Percentiles rank a stretch among this genome's conserved stretches.
Evolutionary conservation across 2,113 vertebrate species (phyloP).

Genomic region (Cygnus atratus): DNA sequence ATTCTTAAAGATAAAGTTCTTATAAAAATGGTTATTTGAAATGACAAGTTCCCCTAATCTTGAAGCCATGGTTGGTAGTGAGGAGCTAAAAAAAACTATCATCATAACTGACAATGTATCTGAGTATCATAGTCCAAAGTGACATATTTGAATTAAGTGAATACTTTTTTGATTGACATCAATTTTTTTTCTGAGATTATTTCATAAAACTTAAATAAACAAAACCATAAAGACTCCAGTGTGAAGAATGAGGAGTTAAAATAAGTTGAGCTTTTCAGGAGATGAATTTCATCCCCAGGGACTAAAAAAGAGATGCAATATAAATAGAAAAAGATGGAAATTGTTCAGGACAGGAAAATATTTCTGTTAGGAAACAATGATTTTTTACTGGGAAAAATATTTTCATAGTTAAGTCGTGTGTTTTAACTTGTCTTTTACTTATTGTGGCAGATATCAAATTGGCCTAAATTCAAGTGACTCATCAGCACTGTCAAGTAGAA

Average conservation of each 20-base stretch:
- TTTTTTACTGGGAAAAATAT: neutral
- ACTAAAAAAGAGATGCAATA: neutral
- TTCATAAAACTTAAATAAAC: neutral
- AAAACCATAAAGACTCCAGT: neutral
- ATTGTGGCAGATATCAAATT: neutral
- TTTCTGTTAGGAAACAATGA: neutral
- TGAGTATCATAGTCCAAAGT: accelerated
- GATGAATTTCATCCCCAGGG: neutral
- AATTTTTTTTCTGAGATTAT: neutral
- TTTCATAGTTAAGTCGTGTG: neutral
- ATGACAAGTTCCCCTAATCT: neutral
- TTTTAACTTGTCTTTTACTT: neutral
- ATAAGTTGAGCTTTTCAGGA: neutral
- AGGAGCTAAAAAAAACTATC: neutral
- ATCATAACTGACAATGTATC: neutral
- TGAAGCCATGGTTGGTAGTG: neutral
- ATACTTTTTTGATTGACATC: neutral
- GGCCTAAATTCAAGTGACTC: neutral
- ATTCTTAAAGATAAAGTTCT: neutral
- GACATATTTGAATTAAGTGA: neutral
- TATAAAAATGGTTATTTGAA: neutral
- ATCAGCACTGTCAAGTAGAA: neutral
- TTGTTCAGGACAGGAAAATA: neutral
- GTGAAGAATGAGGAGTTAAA: neutral
- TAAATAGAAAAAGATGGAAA: neutral